Evolutionary conservation across 1,140 invertebrate species (phyloP).

Genomic region (Eueides isabella): DNA sequence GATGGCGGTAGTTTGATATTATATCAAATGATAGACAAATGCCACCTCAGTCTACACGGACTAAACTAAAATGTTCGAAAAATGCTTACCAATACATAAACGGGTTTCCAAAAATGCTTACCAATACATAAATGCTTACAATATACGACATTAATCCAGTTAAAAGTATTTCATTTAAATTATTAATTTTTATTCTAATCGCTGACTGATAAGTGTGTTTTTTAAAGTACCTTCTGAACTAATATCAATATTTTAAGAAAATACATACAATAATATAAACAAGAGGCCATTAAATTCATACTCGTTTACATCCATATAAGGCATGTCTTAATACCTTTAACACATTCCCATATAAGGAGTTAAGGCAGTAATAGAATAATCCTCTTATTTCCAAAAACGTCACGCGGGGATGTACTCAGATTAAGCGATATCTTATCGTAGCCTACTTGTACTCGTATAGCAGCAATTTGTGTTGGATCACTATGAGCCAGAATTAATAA

Average conservation of each 20-base stretch:
- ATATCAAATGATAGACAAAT: too few relatives aligned
- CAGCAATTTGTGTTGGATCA: constrained; percentile 40
- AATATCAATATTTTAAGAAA: not conserved
- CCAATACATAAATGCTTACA: too few relatives aligned
- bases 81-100: too few relatives aligned
- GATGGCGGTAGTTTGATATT: too few relatives aligned
- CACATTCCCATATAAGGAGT: constrained; percentile 12
- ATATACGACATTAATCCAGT: too few relatives aligned
- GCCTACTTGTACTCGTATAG: not conserved
- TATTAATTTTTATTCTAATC: too few relatives aligned
- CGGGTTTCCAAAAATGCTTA: too few relatives aligned
- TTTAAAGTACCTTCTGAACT: too few relatives aligned
- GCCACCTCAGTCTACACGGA: too few relatives aligned
- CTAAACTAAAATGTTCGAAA: too few relatives aligned
- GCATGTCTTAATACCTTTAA: constrained; percentile 13
- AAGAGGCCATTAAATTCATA: not conserved
- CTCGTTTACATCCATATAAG: not conserved
- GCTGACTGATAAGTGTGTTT: too few relatives aligned
- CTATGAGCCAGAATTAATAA: constrained; percentile 27
- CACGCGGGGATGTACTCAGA: constrained; percentile 40
- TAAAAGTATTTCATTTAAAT: too few relatives aligned
- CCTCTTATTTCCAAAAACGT: constrained; percentile 43
- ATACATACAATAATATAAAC: not conserved
- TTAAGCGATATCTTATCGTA: constrained; percentile 32
- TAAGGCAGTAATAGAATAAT: constrained; percentile 38